Evolutionary conservation across 2,888 invertebrate genomes (phyloP), one percentile per base, ranked within the genome.

Genomic region (Phyto melanocephala): DNA sequence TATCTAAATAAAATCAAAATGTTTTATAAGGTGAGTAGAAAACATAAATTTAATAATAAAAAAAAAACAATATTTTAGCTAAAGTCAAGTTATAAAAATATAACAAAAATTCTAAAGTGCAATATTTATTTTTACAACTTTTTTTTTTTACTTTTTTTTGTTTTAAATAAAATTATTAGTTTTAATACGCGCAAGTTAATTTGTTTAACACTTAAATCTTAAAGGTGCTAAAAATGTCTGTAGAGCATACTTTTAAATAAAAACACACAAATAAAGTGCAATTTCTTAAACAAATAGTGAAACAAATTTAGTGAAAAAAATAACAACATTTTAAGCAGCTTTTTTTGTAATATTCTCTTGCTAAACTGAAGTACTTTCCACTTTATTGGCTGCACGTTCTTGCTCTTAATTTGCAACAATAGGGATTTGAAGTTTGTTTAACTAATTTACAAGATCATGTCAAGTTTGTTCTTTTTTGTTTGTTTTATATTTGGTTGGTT

Each of bases 381-480:
- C 54, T 7, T 6, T 28, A 7, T 28, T n/a, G 7, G n/a, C n/a
- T 54, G 1, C 7, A 54, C 15, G 15, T 42, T 62, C 24, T 62
- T 60, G 42, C 5, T 17, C 20, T 28, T 54, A 54, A 22, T 37
- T 24, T n/a, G 7, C 40, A 60, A 22, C 15, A 22, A 40, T 22
- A 65, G 62, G 24, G 5, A 24, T 28, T 45, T 28, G 1, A 24
- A 62, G 7, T 67, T 67, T 67, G 22, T 15, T 67, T 67, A 58
- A 37, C 8, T 37, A 77, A 77, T 68, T 77, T 68, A 68, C 76
- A 68, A 11, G 68, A 52, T 42, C 62, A 33, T 77, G 76, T 62
- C 42, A 77, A 68, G 52, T 52, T 22, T 42, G 42, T 63, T 33
- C 40, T 60, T 24, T 35, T 22, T 17, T n/a, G 13, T 40, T 2